Evolutionary conservation across 2,113 vertebrate genomes (phyloP), one percentile per base, ranked within the genome.

Genomic region (Anguilla japonica): DNA sequence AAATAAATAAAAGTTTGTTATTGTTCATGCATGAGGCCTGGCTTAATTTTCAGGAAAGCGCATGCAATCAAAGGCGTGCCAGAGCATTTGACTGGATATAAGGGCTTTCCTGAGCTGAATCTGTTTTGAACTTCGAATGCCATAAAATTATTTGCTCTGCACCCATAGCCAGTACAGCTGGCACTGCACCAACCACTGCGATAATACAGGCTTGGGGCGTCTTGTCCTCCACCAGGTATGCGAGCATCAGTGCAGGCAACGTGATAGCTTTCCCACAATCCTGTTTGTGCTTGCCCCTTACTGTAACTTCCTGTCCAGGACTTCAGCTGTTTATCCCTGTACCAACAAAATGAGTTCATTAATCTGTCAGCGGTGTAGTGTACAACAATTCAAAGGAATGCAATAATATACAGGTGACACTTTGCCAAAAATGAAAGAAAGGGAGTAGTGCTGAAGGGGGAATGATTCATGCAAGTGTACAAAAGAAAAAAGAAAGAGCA

Each of bases 271-370:
- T 85, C 41, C 67, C 67, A 85, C n/a, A 78, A 85, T 79, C 71
- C 84, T 85, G 43, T 26, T 71, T 46, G 41, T 11, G 67, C 15
- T 53, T 34, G 13, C 53, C 57, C 53, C 40, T 50, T 57, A 41
- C 79, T 50, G 63, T n/a, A 71, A 14, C 60, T 41, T 78, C 34
- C 11, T 18, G 41, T 15, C 41, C 43, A 82, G 41, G 26, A 34
- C 71, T 80, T 41, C 20, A 50, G 67, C 15, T 57, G 75, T 40
- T 60, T 18, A 22, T 53, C 5, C 57, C 40, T 34, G 16, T 86
- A 41, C 85, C 85, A 67, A 63, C 13, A 43, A 80, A 63, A 46
- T n/a, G 56, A 80, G 85, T 56, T 53, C 50, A 86, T 86, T 81
- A 81, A 86, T 86, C 85, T 41, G 14, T 86, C 85, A 86, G 53